Evolutionary conservation across 2,888 invertebrate genomes (phyloP).

Genomic region (Nineta flava): DNA sequence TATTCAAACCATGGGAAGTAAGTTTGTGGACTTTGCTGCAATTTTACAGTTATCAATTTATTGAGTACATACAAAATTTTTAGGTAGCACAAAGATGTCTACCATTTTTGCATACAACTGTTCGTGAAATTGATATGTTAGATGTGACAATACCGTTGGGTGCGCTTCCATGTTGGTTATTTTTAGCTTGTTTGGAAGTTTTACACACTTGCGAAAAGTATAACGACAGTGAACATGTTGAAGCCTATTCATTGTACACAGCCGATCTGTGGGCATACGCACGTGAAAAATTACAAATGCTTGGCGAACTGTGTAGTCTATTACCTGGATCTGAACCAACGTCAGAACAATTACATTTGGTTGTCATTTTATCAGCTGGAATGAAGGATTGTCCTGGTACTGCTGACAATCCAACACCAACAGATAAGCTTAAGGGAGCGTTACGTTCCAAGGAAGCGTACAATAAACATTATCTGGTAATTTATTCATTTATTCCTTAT

Average conservation of each 20-base stretch:
- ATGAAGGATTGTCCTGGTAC: constrained; percentile 60
- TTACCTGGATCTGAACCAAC: constrained; percentile 68
- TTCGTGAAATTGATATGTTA: constrained; percentile 68
- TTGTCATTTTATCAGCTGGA: constrained; percentile 80
- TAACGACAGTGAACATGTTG: constrained; percentile 46
- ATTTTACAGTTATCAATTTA: not conserved
- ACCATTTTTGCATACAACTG: constrained; percentile 77
- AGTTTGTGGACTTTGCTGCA: constrained; percentile 15
- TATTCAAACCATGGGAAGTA: constrained; percentile 68
- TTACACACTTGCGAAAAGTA: constrained; percentile 57
- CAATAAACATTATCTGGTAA: constrained; percentile 70
- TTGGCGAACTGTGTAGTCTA: constrained; percentile 81
- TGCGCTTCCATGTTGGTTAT: constrained; percentile 83
- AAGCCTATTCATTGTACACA: constrained; percentile 68
- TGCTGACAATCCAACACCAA: constrained; percentile 37
- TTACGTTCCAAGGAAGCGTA: constrained; percentile 79
- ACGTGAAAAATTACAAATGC: constrained; percentile 49
- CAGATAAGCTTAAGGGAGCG: constrained; percentile 77
- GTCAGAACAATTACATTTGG: constrained; percentile 78
- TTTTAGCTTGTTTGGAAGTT: constrained; percentile 79
- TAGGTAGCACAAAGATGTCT: constrained; percentile 78
- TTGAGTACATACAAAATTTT: constrained; percentile 11
- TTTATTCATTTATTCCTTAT: constrained; percentile 10
- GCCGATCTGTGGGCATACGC: constrained; percentile 79
- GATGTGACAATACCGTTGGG: constrained; percentile 68